Evolutionary conservation across 1,140 invertebrate genomes (phyloP).

Genomic region (Megathymus violae): DNA sequence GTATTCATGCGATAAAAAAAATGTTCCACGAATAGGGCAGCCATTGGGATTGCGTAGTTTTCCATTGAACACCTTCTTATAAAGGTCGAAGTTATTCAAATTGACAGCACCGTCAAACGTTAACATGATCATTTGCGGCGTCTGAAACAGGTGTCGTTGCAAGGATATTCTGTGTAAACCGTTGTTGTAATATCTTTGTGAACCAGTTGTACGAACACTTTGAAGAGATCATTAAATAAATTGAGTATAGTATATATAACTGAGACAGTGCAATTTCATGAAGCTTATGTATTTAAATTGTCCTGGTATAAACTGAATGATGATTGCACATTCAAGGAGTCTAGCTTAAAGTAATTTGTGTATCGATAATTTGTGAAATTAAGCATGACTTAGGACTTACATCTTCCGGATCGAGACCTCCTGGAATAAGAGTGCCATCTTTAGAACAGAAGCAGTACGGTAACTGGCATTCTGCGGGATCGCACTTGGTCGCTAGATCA

Average conservation of each 20-base stretch:
- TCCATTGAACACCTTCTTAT: slow-evolving; percentile 92
- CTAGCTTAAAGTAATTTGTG: neutral
- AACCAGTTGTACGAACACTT: too few relatives aligned
- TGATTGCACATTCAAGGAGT: too few relatives aligned
- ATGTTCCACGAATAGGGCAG: slow-evolving; percentile 95
- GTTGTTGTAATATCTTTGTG: too few relatives aligned
- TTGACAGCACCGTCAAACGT: slow-evolving; percentile 97
- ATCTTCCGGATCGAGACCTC: slow-evolving; percentile 90
- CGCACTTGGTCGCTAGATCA: slow-evolving; percentile 91
- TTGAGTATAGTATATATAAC: too few relatives aligned
- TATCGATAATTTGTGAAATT: neutral
- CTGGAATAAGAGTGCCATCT: slow-evolving; percentile 94
- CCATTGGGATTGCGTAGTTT: slow-evolving; percentile 94
- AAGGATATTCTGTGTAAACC: too few relatives aligned
- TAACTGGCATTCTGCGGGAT: slow-evolving; percentile 89
- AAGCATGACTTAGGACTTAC: slow-evolving; percentile 81
- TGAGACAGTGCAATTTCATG: too few relatives aligned
- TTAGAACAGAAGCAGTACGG: slow-evolving; percentile 97
- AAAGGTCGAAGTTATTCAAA: slow-evolving; percentile 95
- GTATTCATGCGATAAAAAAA: slow-evolving; percentile 97
- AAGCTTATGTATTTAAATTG: too few relatives aligned
- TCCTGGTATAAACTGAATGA: too few relatives aligned
- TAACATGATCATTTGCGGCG: slow-evolving; percentile 96
- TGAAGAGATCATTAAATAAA: too few relatives aligned
- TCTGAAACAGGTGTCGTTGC: slow-evolving; percentile 85